Conservation (phyloP, 1,140 invertebrate genomes). For the Pogonus chalceus region DNA sequence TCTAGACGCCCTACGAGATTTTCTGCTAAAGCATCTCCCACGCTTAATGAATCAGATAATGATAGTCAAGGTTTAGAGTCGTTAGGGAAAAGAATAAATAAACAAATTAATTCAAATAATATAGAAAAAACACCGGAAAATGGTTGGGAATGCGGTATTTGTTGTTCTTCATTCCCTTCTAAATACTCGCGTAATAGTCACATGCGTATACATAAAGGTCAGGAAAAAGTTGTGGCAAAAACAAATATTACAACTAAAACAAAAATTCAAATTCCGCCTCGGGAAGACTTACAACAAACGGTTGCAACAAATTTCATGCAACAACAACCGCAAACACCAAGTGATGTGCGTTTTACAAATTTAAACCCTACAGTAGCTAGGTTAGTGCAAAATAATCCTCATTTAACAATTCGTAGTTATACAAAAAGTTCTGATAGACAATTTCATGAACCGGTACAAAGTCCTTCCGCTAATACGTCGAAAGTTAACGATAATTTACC, state of each 20-base stretch:
- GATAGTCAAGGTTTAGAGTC: not conserved
- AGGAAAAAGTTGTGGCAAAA: not conserved
- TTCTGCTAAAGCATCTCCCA: not conserved
- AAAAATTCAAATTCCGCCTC: slow-evolving; percentile 9
- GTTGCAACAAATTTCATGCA: not conserved
- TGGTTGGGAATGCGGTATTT: slow-evolving; percentile 29
- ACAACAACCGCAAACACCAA: slow-evolving; percentile 20
- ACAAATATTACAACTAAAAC: not conserved
- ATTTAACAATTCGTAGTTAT: slow-evolving; percentile 23
- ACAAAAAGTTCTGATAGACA: slow-evolving; percentile 14
- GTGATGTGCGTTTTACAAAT: slow-evolving; percentile 20
- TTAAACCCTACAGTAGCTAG: slow-evolving; percentile 30
- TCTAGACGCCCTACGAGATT: not conserved
- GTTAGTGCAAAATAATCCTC: slow-evolving; percentile 31
- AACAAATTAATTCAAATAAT: slow-evolving; percentile 13
- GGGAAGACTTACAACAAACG: slow-evolving; percentile 6
- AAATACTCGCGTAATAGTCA: slow-evolving; percentile 32
- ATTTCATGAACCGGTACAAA: slow-evolving; percentile 1
- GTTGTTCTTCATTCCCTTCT: slow-evolving; percentile 29
- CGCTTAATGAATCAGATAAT: not conserved
- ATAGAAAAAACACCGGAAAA: slow-evolving; percentile 9
- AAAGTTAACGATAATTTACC: not conserved
- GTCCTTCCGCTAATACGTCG: not conserved
- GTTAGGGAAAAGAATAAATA: slow-evolving; percentile 1
- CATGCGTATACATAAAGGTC: slow-evolving; percentile 31